Evolutionary conservation across 1,140 invertebrate genomes (phyloP).

Genomic region (Anadara kagoshimensis): DNA sequence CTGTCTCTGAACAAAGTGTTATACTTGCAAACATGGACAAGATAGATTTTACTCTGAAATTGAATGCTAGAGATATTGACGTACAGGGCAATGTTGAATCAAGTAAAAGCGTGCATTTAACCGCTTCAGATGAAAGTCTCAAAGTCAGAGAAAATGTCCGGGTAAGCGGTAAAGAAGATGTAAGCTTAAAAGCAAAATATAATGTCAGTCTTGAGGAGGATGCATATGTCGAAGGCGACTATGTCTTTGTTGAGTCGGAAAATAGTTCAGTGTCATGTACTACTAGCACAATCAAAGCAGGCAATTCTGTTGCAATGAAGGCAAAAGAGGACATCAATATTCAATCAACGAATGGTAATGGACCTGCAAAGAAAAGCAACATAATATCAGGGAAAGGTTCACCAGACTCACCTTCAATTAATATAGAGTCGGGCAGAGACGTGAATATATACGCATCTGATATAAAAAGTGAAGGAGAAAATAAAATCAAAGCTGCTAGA

Average conservation of each 20-base stretch:
- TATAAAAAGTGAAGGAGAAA: not conserved
- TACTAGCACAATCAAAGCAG: not conserved
- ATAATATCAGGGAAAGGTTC: not conserved
- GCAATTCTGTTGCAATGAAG: not conserved
- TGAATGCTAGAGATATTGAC: not conserved
- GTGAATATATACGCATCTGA: not conserved
- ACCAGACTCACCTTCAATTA: not conserved
- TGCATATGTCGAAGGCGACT: not conserved
- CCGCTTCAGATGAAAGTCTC: not conserved
- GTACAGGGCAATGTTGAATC: not conserved
- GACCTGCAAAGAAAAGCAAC: not conserved
- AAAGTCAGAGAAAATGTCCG: constrained; percentile 1
- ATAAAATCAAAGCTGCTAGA: not conserved
- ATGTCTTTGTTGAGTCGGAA: not conserved
- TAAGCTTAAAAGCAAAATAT: not conserved
- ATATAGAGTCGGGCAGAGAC: not conserved
- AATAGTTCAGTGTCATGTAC: not conserved
- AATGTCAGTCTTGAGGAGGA: not conserved
- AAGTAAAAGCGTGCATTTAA: not conserved
- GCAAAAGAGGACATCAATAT: not conserved
- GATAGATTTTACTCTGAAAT: not conserved
- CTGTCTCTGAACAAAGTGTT: not conserved
- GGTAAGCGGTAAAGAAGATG: not conserved
- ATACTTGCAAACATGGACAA: not conserved
- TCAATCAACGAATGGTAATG: not conserved